Evolutionary conservation across 2,113 vertebrate genomes (phyloP).

Genomic region (Choloepus hoffmanni): DNA sequence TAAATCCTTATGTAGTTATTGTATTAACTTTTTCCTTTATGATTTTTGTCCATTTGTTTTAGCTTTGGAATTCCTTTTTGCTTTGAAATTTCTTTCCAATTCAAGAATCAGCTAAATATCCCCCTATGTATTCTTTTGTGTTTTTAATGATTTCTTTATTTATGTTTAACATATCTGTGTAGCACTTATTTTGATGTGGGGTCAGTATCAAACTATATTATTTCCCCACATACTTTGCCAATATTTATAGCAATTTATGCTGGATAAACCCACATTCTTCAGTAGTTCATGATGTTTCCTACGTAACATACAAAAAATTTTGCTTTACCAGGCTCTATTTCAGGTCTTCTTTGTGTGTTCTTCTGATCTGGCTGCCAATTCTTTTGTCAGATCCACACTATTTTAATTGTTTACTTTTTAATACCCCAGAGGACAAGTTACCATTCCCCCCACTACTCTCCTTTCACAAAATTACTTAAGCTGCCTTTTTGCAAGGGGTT

Average conservation of each 20-base stretch:
- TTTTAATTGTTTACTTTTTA: conserved; percentile 40
- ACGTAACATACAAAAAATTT: conserved; percentile 24
- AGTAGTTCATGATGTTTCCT: conserved; percentile 40
- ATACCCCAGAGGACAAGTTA: background rate
- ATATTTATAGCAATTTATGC: conserved; percentile 55
- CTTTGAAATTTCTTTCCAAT: conserved; percentile 56
- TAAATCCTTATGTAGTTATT: conserved; percentile 1
- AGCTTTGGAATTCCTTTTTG: conserved; percentile 46
- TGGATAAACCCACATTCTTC: conserved; percentile 35
- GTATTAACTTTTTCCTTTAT: conserved; percentile 44
- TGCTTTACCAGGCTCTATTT: conserved; percentile 46
- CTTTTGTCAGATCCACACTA: background rate
- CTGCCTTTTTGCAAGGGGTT: background rate
- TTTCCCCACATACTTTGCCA: background rate
- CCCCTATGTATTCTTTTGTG: background rate
- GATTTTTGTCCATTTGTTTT: conserved; percentile 60
- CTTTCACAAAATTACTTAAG: conserved; percentile 17
- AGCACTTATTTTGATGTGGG: conserved; percentile 53
- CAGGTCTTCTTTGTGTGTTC: conserved; percentile 10
- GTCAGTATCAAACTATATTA: conserved; percentile 54
- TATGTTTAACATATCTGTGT: conserved; percentile 44
- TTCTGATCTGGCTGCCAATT: conserved; percentile 39
- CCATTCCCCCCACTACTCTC: background rate
- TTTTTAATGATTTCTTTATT: conserved; percentile 62
- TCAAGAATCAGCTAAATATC: background rate